Percentiles rank a stretch among this genome's conserved stretches.
Conservation (phyloP, 2,113 vertebrate genomes). For the Sinocyclocheilus grahami region DNA sequence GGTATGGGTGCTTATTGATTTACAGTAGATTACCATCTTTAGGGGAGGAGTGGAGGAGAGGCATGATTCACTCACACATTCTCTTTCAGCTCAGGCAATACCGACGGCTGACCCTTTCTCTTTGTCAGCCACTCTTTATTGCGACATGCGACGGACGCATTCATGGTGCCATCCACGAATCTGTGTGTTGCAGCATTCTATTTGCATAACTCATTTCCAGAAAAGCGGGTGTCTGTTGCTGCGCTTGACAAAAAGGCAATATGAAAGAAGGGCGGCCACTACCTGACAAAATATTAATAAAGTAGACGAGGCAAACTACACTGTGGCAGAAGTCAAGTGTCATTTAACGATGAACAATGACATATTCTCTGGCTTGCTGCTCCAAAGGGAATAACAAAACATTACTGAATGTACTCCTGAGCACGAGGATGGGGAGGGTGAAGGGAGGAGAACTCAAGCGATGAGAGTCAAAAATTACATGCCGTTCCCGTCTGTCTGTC, state of each 20-base stretch:
- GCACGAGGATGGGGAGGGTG: conserved; percentile 1
- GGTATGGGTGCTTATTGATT: conserved; percentile 69
- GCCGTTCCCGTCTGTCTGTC: conserved; percentile 3
- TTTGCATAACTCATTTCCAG: conserved; percentile 64
- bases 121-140: conserved; percentile 35
- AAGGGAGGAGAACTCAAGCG: conserved; percentile 14
- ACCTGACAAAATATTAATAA: conserved; percentile 60
- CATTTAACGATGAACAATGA: conserved; percentile 48
- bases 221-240: conserved; percentile 50
- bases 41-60: conserved; percentile 53
- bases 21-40: conserved; percentile 75
- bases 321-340: conserved; percentile 50
- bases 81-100: conserved; percentile 5
- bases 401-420: conserved; percentile 43
- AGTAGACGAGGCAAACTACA: conserved; percentile 44
- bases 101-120: conserved; percentile 35
- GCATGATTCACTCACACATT: conserved; percentile 40
- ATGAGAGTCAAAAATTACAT: conserved; percentile 3
- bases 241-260: conserved; percentile 53
- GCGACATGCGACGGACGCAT: background rate
- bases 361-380: conserved; percentile 15
- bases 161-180: conserved; percentile 35
- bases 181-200: conserved; percentile 40
- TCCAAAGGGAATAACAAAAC: conserved; percentile 45
- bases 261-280: conserved; percentile 39